Evolutionary conservation across 1,140 invertebrate genomes (phyloP), one percentile per base, ranked within the genome.

Genomic region (Brachionus calyciflorus): DNA sequence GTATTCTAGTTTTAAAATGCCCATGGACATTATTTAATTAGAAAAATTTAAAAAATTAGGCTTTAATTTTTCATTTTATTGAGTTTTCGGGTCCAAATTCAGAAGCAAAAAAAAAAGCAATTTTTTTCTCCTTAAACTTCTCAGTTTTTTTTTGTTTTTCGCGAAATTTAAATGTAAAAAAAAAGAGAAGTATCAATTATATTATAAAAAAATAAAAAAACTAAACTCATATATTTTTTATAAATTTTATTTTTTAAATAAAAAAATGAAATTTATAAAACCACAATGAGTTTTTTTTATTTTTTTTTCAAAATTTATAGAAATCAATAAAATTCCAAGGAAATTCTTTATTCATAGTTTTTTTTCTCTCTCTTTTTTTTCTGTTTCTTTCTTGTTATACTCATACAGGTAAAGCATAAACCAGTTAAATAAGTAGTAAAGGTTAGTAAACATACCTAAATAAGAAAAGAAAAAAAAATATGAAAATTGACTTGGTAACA

Each of bases 241-340:
- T n/a, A n/a, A 53, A 19, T 26, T 60, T 60, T 37, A 28, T 37
- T 60, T 30, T 9, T 17, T 17, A 60, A 60, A 60, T 60, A 17
- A 33, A 60, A 60, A n/a, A n/a, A n/a, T n/a, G n/a, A n/a, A n/a
- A n/a, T n/a, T 21, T 33, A 26, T 60, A 40, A 40, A 60, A 40
- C 55, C 55, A 60, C 55, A 60, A 37, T 37, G 55, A 37, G 30
- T n/a, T 12, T 49, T 49, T 49, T 49, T 49, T 49, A n/a, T 49
- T 6, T 17, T n/a, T 17, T 49, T 49, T 49, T 21, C 7, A 24
- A 19, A 19, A 19, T 19, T 14, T 33, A 19, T 53, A 12, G 26
- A 60, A 60, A 60, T 60, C 55, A 60, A 60, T 60, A 60, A 60
- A 60, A 60, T 60, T 17, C 55, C 55, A 60, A 60, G 55, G 30